These are phyloP conservation scores for Enteromius anoplus DNA, from an alignment of 2,797 vertebrate species.

Conservation along the genomic window DNA sequence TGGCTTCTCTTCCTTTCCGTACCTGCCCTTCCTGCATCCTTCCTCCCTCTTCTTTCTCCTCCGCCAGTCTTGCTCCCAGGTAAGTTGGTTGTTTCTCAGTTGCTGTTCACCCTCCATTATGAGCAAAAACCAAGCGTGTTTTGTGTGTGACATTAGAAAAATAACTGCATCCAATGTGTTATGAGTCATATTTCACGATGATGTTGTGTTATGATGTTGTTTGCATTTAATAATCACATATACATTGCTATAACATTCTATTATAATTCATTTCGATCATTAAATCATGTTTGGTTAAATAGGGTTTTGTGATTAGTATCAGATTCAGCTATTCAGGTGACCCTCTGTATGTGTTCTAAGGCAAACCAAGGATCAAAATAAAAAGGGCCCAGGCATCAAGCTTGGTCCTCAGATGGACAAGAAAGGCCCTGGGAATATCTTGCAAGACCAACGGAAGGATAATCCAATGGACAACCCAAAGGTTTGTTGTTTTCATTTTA, in stretches of 20 bases:
- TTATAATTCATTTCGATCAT: neutral
- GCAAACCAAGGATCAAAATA: slow-evolving; percentile 93
- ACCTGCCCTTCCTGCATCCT: slow-evolving; percentile 66
- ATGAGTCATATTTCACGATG: neutral
- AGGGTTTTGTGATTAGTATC: neutral
- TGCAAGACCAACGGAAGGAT: slow-evolving; percentile 90
- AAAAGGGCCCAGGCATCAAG: slow-evolving; percentile 93
- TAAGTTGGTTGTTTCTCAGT: slow-evolving; percentile 73
- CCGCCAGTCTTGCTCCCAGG: slow-evolving; percentile 91
- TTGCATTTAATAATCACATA: slow-evolving; percentile 18
- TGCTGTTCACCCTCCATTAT: slow-evolving; percentile 1
- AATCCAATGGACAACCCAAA: slow-evolving; percentile 89
- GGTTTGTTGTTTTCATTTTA: slow-evolving; percentile 68
- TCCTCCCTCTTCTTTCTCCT: slow-evolving; percentile 75
- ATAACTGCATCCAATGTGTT: slow-evolving; percentile 20
- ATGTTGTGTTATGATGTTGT: neutral
- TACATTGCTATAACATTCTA: too few relatives aligned
- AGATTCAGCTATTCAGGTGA: neutral
- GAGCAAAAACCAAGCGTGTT: slow-evolving; percentile 31
- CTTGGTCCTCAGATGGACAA: slow-evolving; percentile 93
- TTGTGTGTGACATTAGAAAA: slow-evolving; percentile 49
- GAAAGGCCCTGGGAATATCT: slow-evolving; percentile 87
- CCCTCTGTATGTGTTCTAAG: slow-evolving; percentile 76
- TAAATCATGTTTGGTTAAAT: neutral
- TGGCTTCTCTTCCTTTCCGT: slow-evolving; percentile 62